phyloP scores from a whole-genome alignment of 2,113 vertebrate species.

The Podocnemis expansa region DNA sequence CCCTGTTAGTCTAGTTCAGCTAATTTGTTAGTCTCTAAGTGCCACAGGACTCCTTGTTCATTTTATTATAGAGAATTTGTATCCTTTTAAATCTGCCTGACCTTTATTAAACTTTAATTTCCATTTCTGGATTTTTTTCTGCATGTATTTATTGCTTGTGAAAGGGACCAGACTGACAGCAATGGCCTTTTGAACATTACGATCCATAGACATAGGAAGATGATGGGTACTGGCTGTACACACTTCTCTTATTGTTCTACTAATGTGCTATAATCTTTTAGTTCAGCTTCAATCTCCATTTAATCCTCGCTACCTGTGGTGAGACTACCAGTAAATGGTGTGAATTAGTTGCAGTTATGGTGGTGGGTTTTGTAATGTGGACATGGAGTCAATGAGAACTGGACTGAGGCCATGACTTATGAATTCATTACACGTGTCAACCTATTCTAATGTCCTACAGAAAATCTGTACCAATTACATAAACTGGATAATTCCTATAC shows the following conservation, averaged over 20 bases:
- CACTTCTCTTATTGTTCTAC: background rate
- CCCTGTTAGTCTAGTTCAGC: too few relatives aligned
- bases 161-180: background rate
- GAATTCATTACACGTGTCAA: slow-evolving; percentile 2
- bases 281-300: background rate
- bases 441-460: background rate
- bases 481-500: background rate
- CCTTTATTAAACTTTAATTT: background rate
- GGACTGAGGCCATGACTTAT: background rate
- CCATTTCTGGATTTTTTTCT: background rate
- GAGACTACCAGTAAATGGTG: background rate
- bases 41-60: too few relatives aligned
- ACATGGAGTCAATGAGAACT: background rate
- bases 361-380: background rate
- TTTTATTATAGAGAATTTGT: background rate
- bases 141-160: background rate
- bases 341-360: slow-evolving; percentile 10
- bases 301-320: background rate
- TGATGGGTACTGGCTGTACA: background rate
- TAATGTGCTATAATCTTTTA: background rate
- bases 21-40: too few relatives aligned
- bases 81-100: background rate
- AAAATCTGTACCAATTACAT: background rate
- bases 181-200: background rate
- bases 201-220: background rate